Conservation (phyloP, 2,113 vertebrate genomes). For the Lepidothrix coronata region DNA sequence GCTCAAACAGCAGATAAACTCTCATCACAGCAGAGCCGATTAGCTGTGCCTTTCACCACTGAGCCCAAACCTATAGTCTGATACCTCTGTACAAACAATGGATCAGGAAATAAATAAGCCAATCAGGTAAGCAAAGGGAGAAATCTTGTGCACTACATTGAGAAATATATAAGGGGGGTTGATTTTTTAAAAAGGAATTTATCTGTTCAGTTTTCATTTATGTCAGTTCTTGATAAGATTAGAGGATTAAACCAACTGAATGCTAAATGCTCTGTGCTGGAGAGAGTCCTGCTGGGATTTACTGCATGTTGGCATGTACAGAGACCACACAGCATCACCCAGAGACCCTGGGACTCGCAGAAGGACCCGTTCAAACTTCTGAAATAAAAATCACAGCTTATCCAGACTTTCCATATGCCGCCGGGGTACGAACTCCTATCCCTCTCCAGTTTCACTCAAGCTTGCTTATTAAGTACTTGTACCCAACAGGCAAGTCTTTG, state of each 20-base stretch:
- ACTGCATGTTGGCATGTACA: background rate
- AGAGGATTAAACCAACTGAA: constrained; percentile 38
- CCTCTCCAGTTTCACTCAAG: background rate
- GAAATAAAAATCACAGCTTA: constrained; percentile 12
- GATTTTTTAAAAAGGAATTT: constrained; percentile 19
- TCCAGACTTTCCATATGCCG: background rate
- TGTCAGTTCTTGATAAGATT: constrained; percentile 19
- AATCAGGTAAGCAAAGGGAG: background rate
- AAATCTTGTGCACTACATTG: background rate
- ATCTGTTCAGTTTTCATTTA: constrained; percentile 7
- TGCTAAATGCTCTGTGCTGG: background rate
- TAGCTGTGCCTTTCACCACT: background rate
- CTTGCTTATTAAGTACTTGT: constrained; percentile 1
- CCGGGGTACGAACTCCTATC: background rate
- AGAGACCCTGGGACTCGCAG: background rate
- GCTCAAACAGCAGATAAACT: background rate
- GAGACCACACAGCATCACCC: background rate
- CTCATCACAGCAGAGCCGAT: background rate
- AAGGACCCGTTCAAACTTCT: background rate
- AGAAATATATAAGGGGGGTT: background rate
- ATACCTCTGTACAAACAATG: background rate
- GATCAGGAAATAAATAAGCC: background rate
- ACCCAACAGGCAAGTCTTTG: constrained; percentile 8
- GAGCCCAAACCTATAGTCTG: background rate
- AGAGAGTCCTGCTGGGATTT: background rate